Evolutionary conservation across 2,113 vertebrate species (phyloP).

Genomic region (Lipotes vexillifer): DNA sequence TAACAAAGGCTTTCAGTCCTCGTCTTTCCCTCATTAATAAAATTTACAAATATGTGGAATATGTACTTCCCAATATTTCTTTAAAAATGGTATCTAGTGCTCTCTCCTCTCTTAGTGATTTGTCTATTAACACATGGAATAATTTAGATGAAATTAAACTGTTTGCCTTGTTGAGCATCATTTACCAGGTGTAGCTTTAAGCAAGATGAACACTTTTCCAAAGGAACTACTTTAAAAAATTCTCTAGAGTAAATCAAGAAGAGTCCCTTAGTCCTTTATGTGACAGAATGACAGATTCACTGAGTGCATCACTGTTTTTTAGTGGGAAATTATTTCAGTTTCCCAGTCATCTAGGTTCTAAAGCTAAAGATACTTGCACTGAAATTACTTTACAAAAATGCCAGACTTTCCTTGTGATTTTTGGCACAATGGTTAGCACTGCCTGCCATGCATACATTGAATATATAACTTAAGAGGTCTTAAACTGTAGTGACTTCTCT

Average conservation of each 20-base stretch:
- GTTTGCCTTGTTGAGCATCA: background rate
- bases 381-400: conserved; percentile 21
- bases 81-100: background rate
- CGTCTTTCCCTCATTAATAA: background rate
- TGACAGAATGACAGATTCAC: conserved; percentile 31
- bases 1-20: background rate
- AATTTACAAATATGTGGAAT: background rate
- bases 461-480: background rate
- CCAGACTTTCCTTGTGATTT: background rate
- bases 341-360: background rate
- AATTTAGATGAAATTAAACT: background rate
- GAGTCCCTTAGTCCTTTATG: background rate
- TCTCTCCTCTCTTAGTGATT: background rate
- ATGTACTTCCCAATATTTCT: background rate
- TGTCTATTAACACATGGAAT: background rate
- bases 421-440: background rate
- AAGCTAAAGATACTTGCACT: background rate
- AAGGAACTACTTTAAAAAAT: background rate
- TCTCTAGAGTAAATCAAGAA: conserved; percentile 5
- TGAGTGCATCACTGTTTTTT: background rate
- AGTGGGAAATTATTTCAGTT: background rate
- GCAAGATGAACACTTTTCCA: background rate
- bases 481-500: background rate
- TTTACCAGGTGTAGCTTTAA: conserved; percentile 35
- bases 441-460: background rate